Base-by-base conservation (phyloP, 1,140 invertebrate species). In the Trichonephila inaurata region DNA sequence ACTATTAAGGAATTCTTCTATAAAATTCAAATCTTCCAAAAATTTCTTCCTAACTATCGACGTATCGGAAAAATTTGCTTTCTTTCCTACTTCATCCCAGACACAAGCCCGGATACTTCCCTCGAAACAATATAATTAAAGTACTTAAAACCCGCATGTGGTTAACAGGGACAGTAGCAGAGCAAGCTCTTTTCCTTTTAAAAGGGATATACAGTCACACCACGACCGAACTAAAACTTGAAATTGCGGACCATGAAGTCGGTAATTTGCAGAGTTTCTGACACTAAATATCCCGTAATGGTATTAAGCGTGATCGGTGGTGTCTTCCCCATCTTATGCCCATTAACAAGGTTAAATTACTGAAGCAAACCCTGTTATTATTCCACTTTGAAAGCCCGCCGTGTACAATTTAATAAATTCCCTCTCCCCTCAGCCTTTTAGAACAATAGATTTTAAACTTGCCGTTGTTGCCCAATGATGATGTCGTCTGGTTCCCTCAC, bases 271-370 rank as follows among this genome's bases (percentile, higher is more conserved):
- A 24, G 81, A 92, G 82, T 58, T 92, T 61, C 62, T 85, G 90
- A 92, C 90, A 92, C 81, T 92, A 92, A 92, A 92, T 92, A 92
- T 92, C 90, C 81, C 10, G 90, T 92, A 92, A 92, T 92, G 82
- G 90, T 58, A 92, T 92, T 92, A 92, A 85, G 90, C 58, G 90
- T 40, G 72, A 62, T 69, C 89, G 12, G 14, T 33, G 40, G 83
- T 28, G 51, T 86, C 58, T 61, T 51, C 51, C 16, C 82, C 40
- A 58, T 81, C 28, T 81, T 81, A 18, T 33, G 58, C n/a, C 89
- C 90, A 92, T 92, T 92, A 92, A 85, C 81, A 58, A 61, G 62
- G 81, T 16, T 92, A 62, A 92, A 92, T 92, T 92, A 92, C 81
- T 18, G 81, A 10, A 58, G 90, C 81, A 82, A 69, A 24, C 58